Evolutionary conservation across 2,797 vertebrate genomes (phyloP), one percentile per base, ranked within the genome.

Genomic region (Pristis pectinata): DNA sequence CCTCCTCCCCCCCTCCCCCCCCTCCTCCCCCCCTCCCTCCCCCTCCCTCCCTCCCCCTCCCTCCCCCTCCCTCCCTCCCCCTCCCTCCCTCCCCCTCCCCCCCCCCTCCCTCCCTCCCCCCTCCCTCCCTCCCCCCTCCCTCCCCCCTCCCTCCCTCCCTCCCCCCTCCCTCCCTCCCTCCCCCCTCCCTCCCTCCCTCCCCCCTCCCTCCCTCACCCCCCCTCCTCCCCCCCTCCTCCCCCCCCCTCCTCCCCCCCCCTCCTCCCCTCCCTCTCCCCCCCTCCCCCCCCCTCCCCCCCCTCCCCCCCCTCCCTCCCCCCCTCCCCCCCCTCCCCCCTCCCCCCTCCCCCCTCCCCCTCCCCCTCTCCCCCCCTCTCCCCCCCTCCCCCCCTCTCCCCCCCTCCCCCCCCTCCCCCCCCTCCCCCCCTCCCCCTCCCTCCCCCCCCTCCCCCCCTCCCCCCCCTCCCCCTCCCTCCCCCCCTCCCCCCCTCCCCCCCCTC

Each of bases 101-200:
- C 11, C 34, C 34, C 76, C n/a, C 7, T n/a, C 1, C 1, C 76
- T 34, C 34, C 9, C 34, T 34, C 1, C 8, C 34, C 10, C 30
- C 9, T 76, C n/a, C 1, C 3, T 34, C 8, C 11, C 0, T 11
- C 7, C 34, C 7, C 34, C 10, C 34, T 34, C 0, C 8, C 9
- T 1, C 76, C 9, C 76, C 34, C 34, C 9, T 72, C 0, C 1
- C n/a, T 11, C 0, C 9, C n/a, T 11, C 34, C 34, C 76, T 9
- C 1, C 2, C n/a, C n/a, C 0, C n/a, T 34, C 2, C 2, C 34
- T 2, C 34, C 0, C 0, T 0, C 34, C 1, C 34, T 30, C 34
- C 9, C 76, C 34, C 76, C 0, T 0, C 34, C 76, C n/a, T 34
- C 76, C 2, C 15, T 34, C 7, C 0, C 15, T 2, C 1, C 76